phyloP scores from a whole-genome alignment of 1,140 invertebrate species.

The Drosophila subpulchrella region DNA sequence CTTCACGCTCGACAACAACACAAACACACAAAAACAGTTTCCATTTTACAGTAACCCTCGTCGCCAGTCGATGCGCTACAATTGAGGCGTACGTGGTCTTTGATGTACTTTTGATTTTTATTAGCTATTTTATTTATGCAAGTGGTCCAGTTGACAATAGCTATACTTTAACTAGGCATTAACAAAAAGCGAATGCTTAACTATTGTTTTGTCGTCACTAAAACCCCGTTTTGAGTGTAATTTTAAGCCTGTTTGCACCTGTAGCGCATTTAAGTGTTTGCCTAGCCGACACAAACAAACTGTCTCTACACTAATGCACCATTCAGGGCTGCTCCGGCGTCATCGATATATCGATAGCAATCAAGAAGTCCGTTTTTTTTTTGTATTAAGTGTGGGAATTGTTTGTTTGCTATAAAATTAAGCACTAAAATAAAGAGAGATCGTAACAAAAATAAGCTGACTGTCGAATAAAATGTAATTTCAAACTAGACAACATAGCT shows the following conservation, averaged over 20 bases:
- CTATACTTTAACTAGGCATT: not conserved
- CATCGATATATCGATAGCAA: constrained; percentile 30
- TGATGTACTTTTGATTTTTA: not conserved
- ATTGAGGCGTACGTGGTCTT: not conserved
- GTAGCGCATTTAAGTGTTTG: constrained; percentile 8
- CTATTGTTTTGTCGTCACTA: not conserved
- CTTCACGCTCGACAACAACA: constrained; percentile 78
- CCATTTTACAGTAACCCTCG: constrained; percentile 76
- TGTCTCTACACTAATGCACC: constrained; percentile 53
- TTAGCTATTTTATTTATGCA: not conserved
- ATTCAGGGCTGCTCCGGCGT: constrained; percentile 12
- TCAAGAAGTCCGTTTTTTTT: not conserved
- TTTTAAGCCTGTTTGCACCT: not conserved
- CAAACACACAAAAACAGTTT: constrained; percentile 76
- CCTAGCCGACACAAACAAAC: constrained; percentile 17
- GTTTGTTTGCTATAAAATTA: not conserved
- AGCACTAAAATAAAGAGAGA: too few relatives aligned
- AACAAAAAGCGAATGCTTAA: too few relatives aligned
- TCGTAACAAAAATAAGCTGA: too few relatives aligned
- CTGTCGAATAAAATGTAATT: too few relatives aligned
- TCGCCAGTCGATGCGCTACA: constrained; percentile 52
- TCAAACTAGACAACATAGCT: too few relatives aligned
- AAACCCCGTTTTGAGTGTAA: not conserved
- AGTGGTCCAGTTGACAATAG: too few relatives aligned
- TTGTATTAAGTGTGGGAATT: not conserved